Conservation (phyloP, 1,140 invertebrate species). For the Radopholus similis region DNA sequence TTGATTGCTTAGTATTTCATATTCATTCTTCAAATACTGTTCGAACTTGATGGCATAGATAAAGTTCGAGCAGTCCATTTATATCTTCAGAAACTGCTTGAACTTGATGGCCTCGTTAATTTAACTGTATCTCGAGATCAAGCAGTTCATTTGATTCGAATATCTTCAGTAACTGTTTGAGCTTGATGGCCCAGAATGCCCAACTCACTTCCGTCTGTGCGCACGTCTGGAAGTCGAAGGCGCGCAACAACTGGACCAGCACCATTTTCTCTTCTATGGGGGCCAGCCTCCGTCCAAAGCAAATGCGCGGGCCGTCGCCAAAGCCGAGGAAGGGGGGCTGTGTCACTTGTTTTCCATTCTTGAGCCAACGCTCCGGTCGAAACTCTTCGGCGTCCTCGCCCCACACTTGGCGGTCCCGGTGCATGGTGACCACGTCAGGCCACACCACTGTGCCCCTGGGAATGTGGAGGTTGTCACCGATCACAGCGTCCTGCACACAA, state of each 20-base stretch:
- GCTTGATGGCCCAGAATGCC: no score
- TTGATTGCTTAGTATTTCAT: no score
- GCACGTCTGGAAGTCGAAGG: constrained; percentile 13
- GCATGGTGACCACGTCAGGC: constrained; percentile 31
- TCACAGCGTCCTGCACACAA: constrained; percentile 33
- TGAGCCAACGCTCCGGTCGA: constrained; percentile 26
- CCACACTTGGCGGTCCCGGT: constrained; percentile 32
- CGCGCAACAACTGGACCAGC: constrained; percentile 43
- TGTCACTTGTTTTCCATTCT: no score
- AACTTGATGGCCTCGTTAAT: no score
- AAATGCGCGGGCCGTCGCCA: constrained; percentile 64
- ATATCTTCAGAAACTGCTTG: no score
- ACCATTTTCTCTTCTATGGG: constrained; percentile 69
- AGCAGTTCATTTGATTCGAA: no score
- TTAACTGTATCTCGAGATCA: no score
- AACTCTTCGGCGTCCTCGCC: constrained; percentile 41
- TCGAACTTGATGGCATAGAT: no score
- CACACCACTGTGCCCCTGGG: constrained; percentile 26
- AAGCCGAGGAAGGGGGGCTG: constrained; percentile 59
- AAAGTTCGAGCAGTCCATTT: no score
- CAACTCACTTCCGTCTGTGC: constrained; percentile 19
- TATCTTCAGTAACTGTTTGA: no score
- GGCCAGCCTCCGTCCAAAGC: constrained; percentile 69
- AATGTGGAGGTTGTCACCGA: constrained; percentile 16
- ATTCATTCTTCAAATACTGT: no score